A percentile compares a stretch with the other conserved stretches of the same genome.
These are phyloP conservation scores for Rhegmatorhina hoffmannsi DNA, from an alignment of 2,113 vertebrate species.

Conservation along the genomic window DNA sequence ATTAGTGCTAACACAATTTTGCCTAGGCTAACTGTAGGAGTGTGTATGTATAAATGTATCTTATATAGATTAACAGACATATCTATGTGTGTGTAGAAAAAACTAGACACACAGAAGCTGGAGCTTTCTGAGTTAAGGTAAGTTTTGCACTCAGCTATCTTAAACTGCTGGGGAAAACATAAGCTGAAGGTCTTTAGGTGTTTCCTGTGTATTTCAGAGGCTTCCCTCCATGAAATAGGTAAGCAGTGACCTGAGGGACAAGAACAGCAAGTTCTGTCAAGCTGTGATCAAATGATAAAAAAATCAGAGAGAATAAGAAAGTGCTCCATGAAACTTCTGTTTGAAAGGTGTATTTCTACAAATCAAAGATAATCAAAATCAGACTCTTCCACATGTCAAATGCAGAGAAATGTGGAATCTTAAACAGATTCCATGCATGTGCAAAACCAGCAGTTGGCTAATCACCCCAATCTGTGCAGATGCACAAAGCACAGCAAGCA, in stretches of 20 bases:
- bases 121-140: not conserved
- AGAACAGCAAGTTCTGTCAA: not conserved
- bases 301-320: not conserved
- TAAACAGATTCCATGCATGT: not conserved
- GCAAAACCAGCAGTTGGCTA: not conserved
- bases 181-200: not conserved
- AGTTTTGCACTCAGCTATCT: not conserved
- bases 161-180: not conserved
- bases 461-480: not conserved
- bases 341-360: not conserved
- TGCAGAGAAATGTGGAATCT: not conserved
- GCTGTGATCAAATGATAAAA: not conserved
- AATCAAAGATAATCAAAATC: not conserved
- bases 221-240: not conserved
- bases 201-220: not conserved
- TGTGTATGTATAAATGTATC: fast-evolving
- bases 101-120: not conserved
- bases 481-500: not conserved
- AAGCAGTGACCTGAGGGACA: not conserved
- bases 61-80: not conserved
- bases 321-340: not conserved
- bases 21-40: not conserved
- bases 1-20: not conserved
- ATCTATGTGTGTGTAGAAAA: not conserved
- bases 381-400: not conserved